Conservation (phyloP, 1,140 invertebrate species). For the Anoplophora glabripennis region DNA sequence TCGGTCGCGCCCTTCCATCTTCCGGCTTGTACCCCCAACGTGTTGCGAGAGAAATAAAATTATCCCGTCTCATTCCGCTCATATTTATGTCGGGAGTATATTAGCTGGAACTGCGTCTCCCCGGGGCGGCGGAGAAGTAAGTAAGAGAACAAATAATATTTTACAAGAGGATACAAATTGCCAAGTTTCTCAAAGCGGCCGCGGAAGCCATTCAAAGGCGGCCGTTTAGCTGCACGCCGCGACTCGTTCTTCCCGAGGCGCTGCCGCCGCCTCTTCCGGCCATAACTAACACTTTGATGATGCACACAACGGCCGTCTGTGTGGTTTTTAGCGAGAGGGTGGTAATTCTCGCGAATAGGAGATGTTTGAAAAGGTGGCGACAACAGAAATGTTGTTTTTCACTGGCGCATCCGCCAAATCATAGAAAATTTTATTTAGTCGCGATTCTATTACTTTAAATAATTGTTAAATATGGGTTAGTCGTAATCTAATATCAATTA, state of each 20-base stretch:
- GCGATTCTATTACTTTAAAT: too few species aligned
- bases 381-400: too few species aligned
- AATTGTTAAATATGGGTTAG: too few species aligned
- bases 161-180: constrained; percentile 35
- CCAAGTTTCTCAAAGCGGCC: constrained; percentile 28
- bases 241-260: constrained; percentile 1
- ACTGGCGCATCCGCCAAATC: too few species aligned
- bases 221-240: constrained; percentile 7
- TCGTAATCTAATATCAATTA: too few species aligned
- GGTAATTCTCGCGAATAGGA: too few species aligned
- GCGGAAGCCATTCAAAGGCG: constrained; percentile 21
- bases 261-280: neutral
- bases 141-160: constrained; percentile 32
- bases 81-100: constrained; percentile 31
- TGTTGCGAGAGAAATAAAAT: constrained; percentile 29
- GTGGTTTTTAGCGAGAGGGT: neutral
- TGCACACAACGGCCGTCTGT: neutral
- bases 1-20: too few species aligned
- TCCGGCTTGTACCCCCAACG: neutral
- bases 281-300: constrained; percentile 7
- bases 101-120: constrained; percentile 26
- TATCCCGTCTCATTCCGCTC: constrained; percentile 30
- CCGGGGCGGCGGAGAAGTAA: constrained; percentile 18
- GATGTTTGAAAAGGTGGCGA: too few species aligned
- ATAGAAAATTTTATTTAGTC: too few species aligned